Evolutionary conservation across 1,140 invertebrate species (phyloP), one percentile per base, ranked within the genome.

Genomic region (Melipona quadrifasciata): DNA sequence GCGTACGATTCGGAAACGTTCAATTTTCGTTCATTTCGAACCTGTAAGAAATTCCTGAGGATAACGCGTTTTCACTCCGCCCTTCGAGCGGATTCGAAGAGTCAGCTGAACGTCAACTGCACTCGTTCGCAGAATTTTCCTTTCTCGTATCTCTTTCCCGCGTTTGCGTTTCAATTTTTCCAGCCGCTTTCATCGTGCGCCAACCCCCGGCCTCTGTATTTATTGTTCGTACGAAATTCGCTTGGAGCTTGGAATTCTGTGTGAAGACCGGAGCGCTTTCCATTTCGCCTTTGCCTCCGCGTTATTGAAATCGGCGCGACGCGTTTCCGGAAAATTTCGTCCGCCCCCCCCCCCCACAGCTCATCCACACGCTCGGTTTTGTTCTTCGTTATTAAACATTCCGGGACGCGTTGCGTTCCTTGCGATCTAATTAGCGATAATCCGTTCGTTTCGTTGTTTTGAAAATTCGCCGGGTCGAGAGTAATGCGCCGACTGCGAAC

Each of bases 171-270:
- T 34, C 70, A 71, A 47, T 67, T 68, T 27, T 34, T 64, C 53
- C 39, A 31, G 34, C 4, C 67, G 47, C 39, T 84, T 77, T 57
- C 77, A 47, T 10, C 14, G 34, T n/a, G 57, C 39, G 51, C 77
- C 39, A 39, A 8, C 34, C 34, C 34, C 34, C 34, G 34, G 68
- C 84, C 72, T 68, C 86, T 85, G 90, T 91, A 89, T 86, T 89
- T 89, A 89, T 90, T 73, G 86, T 90, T 80, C 76, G 76, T 65
- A 84, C 74, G 83, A 91, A 91, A 91, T 90, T 90, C 86, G 70
- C 71, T 81, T 58, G 47, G 84, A 77, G 74, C 57, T 76, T 71
- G 73, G 55, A 34, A 47, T 27, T 16, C 75, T 70, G 71, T 47
- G 71, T 64, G 19, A 64, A 47, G 47, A 57, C n/a, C 34, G 58